Base-by-base conservation (phyloP, 2,888 invertebrate genomes). In the Stegophylla sp. region DNA sequence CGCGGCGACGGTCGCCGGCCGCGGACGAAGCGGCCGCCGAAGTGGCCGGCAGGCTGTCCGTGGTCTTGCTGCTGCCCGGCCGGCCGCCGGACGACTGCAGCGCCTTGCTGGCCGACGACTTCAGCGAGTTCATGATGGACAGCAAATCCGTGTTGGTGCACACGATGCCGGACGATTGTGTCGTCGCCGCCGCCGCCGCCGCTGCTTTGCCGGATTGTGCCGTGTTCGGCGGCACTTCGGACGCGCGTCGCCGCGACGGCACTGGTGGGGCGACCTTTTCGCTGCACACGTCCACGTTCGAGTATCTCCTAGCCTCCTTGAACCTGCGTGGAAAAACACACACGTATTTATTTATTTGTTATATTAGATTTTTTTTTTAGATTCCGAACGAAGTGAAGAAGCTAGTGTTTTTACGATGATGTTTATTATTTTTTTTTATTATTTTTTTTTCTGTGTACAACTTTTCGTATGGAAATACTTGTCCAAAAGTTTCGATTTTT, bases 81-180 rank as follows among this genome's bases (percentile, higher is more conserved):
- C 41, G 74, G 15, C 61, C 61, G 10, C 15, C 20, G n/a, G 56
- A 43, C 43, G 45, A 12, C 86, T 94, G n/a, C 34, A 79, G 13
- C 69, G 77, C 77, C 86, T 94, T 94, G 81, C 91, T 92, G 56
- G 93, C 92, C 20, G 94, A 93, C 1, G 93, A 93, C 10, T 94
- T 93, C 83, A 94, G 89, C 41, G 92, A 92, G 84, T 91, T 91
- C 84, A 94, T 90, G 87, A 94, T 93, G 84, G 92, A 92, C 84
- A 92, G 91, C 73, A 94, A 89, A 85, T 94, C 94, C 45, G 92
- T 92, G 87, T 94, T 93, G 83, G 94, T 92, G 88, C 94, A 94
- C 81, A 94, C 90, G 83, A 94, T 91, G 7, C 94, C 94, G 0
- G 87, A 87, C 4, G 82, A 74, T 17, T 83, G 82, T 15, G 64